A percentile compares a stretch with the other conserved stretches of the same genome.
phyloP scores from a whole-genome alignment of 2,797 vertebrate species.

The Pachyuromys duprasi region DNA sequence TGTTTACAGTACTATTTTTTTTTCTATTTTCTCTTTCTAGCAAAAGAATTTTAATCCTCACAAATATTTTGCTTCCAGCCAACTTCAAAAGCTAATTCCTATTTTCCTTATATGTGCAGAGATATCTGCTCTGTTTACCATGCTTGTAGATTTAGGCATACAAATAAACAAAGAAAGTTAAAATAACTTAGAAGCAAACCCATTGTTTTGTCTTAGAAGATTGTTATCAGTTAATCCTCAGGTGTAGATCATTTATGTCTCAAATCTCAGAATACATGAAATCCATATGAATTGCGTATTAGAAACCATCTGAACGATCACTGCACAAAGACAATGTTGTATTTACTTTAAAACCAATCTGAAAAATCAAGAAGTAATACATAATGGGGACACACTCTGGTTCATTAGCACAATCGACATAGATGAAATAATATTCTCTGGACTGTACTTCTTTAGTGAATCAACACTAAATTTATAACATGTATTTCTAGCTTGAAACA shows the following conservation, averaged over 20 bases:
- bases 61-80: background rate
- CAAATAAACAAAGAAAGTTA: background rate
- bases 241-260: background rate
- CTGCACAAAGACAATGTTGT: background rate
- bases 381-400: background rate
- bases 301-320: background rate
- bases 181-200: background rate
- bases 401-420: background rate
- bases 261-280: background rate
- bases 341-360: background rate
- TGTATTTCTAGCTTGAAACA: constrained; percentile 7
- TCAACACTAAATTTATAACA: constrained; percentile 45
- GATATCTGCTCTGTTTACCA: background rate
- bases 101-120: background rate
- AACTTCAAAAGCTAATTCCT: background rate
- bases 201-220: background rate
- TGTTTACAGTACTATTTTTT: background rate
- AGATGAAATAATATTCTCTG: background rate
- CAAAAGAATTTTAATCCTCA: background rate
- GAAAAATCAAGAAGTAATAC: background rate
- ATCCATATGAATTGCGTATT: background rate
- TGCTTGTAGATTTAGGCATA: background rate
- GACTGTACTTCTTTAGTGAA: background rate
- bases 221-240: background rate
- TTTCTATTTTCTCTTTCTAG: background rate